Percentiles rank a stretch among this genome's conserved stretches.
phyloP scores from a whole-genome alignment of 2,888 invertebrate genomes.

The Tachina lurida region DNA sequence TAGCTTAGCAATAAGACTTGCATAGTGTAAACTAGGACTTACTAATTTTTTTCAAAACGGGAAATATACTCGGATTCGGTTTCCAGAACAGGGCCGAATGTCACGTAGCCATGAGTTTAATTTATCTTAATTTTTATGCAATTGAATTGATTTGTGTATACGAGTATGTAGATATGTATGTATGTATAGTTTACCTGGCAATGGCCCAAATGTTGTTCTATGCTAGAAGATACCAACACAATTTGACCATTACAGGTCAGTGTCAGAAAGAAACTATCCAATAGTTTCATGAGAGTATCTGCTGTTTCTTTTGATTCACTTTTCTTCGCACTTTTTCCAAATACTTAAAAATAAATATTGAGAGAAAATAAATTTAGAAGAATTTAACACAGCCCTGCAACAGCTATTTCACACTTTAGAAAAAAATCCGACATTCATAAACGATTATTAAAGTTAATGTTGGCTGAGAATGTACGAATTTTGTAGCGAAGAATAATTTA shows the following conservation, averaged over 20 bases:
- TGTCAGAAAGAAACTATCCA: conserved; percentile 92
- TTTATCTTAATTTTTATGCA: background rate
- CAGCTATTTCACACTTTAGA: background rate
- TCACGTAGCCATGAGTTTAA: conserved; percentile 54
- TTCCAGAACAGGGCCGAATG: no score
- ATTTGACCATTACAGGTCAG: conserved; percentile 92
- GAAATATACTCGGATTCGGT: no score
- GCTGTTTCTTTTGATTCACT: conserved; percentile 85
- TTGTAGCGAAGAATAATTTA: no score
- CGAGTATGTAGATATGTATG: no score
- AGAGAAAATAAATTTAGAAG: background rate
- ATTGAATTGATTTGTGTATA: conserved; percentile 1
- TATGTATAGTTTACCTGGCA: conserved; percentile 89
- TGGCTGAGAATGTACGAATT: no score
- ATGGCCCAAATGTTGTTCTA: conserved; percentile 93
- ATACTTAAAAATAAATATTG: conserved; percentile 81
- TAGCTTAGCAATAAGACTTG: no score
- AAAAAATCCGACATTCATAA: background rate
- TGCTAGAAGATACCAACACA: conserved; percentile 91
- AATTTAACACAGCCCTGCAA: background rate
- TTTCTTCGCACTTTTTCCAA: conserved; percentile 84
- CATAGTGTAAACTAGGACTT: no score
- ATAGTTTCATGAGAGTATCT: conserved; percentile 86
- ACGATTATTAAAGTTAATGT: no score
- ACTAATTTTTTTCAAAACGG: no score